These are phyloP conservation scores for Apostichopus japonicus DNA, from an alignment of 35 echinoderm and acorn worm genomes.

Conservation along the genomic window DNA sequence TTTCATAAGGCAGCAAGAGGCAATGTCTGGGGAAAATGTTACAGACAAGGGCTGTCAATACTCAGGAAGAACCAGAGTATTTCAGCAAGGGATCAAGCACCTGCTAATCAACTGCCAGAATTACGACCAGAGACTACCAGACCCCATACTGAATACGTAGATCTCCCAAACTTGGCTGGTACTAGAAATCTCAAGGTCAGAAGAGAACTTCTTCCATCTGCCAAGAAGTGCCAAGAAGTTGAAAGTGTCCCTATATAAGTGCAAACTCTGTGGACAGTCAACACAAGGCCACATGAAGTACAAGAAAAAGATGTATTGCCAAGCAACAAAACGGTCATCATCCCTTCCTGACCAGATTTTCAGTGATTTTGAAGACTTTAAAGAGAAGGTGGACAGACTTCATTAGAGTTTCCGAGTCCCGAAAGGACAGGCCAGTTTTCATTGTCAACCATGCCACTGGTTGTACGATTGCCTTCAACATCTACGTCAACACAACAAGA, in stretches of 20 bases:
- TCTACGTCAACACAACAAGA: not conserved
- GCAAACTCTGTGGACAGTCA: constrained; percentile 6
- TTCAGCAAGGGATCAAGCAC: constrained; percentile 1
- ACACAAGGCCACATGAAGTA: constrained; percentile 20
- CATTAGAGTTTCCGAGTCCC: not conserved
- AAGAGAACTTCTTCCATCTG: not conserved
- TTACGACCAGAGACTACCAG: constrained; percentile 4
- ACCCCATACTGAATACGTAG: constrained; percentile 50
- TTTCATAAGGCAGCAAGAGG: constrained; percentile 45
- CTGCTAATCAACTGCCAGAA: constrained; percentile 55
- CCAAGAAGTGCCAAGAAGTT: not conserved
- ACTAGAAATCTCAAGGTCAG: constrained; percentile 53
- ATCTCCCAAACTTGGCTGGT: constrained; percentile 50
- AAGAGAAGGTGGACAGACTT: not conserved
- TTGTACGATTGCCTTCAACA: not conserved
- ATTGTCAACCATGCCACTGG: too few relatives aligned
- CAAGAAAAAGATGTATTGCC: not conserved
- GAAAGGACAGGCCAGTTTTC: not conserved
- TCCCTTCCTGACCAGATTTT: constrained; percentile 20
- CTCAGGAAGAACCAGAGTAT: constrained; percentile 39
- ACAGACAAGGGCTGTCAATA: constrained; percentile 44
- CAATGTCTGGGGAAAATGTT: constrained; percentile 31
- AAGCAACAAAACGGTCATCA: not conserved
- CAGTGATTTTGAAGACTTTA: not conserved
- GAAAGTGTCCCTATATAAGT: not conserved